Conservation (phyloP, 1,140 invertebrate species). For the Drosophila pallidifrons region DNA sequence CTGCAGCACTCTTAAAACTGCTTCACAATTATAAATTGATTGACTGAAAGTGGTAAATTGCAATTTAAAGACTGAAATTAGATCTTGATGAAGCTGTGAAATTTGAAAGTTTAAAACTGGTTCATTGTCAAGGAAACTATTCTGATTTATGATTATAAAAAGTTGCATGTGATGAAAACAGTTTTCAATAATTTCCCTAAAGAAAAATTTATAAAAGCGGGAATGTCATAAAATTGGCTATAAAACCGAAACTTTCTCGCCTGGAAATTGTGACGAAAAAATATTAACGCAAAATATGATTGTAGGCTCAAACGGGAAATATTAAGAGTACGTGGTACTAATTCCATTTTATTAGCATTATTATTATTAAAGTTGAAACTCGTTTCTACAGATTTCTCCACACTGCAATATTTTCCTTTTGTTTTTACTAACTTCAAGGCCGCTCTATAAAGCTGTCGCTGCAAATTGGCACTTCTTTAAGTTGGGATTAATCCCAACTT, state of each 20-base stretch:
- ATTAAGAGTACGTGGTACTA: not conserved
- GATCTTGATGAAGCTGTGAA: not conserved
- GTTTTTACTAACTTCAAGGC: constrained; percentile 16
- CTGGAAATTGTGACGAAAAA: not conserved
- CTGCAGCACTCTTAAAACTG: constrained; percentile 24
- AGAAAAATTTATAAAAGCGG: not conserved
- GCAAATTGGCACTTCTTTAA: constrained; percentile 12
- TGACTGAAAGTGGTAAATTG: not conserved
- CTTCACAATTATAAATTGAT: constrained; percentile 19
- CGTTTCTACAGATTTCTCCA: not conserved
- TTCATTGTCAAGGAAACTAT: no score
- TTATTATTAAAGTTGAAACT: not conserved
- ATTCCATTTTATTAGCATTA: not conserved
- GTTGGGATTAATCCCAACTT: not conserved
- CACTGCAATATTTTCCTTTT: not conserved
- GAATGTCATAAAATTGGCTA: not conserved
- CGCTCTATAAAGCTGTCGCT: constrained; percentile 19
- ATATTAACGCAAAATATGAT: not conserved
- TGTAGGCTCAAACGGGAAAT: constrained; percentile 1
- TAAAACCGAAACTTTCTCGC: not conserved
- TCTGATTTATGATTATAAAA: not conserved
- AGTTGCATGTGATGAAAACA: not conserved
- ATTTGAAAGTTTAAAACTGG: not conserved
- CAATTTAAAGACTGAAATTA: not conserved
- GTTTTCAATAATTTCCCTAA: not conserved